Evolutionary conservation across 2,888 invertebrate genomes (phyloP).

Genomic region (Dendrolimus houi): DNA sequence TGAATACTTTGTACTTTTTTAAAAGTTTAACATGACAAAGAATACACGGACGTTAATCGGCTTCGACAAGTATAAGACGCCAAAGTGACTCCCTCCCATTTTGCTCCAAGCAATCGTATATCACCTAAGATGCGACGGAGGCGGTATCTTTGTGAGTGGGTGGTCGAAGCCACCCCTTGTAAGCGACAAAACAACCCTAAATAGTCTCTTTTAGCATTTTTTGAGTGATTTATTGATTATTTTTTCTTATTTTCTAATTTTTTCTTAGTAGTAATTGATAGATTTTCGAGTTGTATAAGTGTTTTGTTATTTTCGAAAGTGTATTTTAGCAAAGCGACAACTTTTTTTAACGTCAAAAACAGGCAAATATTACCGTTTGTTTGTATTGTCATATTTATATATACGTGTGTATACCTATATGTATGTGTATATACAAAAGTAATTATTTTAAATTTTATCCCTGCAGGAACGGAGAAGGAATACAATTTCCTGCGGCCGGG

Average conservation of each 20-base stretch:
- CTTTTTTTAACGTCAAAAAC: background rate
- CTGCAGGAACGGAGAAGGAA: too few species aligned
- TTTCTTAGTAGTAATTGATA: background rate
- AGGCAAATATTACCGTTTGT: background rate
- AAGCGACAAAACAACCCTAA: background rate
- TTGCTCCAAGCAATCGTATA: background rate
- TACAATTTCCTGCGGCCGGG: too few species aligned
- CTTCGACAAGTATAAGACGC: background rate
- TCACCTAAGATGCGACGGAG: background rate
- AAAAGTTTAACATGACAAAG: too few species aligned
- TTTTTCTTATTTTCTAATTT: background rate
- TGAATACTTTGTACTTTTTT: too few species aligned
- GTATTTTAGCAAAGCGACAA: background rate
- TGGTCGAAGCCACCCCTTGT: background rate
- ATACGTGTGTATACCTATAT: too few species aligned
- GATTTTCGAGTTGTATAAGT: slow-evolving; percentile 1
- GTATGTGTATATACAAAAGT: too few species aligned
- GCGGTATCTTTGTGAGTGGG: slow-evolving; percentile 1
- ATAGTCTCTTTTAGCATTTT: background rate
- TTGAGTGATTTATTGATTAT: background rate
- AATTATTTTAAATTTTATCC: too few species aligned
- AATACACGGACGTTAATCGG: too few species aligned
- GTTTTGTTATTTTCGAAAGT: background rate
- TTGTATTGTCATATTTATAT: background rate
- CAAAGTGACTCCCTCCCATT: background rate